These are phyloP conservation scores for Caerostris extrusa DNA, from an alignment of 1,140 invertebrate species.

Conservation along the genomic window DNA sequence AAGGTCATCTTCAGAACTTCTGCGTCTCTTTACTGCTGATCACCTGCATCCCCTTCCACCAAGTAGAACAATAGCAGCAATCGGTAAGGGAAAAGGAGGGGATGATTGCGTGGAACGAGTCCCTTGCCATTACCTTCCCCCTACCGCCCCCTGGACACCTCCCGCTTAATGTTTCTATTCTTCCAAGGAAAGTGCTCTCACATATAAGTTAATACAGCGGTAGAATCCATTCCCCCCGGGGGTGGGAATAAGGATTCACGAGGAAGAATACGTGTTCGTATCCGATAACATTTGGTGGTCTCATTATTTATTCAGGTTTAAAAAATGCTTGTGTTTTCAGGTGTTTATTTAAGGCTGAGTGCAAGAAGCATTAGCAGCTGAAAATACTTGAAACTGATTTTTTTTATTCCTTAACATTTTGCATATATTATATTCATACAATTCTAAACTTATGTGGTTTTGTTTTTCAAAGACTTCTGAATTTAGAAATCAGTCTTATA, in stretches of 20 bases:
- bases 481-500: too few species aligned
- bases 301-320: not conserved
- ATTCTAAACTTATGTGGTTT: too few species aligned
- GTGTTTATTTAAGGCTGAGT: not conserved
- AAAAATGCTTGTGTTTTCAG: not conserved
- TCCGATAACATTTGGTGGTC: not conserved
- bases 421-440: too few species aligned
- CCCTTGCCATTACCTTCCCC: conserved; percentile 19
- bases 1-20: too few species aligned
- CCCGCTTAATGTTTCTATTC: conserved; percentile 19
- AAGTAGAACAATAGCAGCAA: not conserved
- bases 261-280: not conserved
- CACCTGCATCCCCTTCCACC: not conserved
- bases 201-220: conserved; percentile 39
- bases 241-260: not conserved
- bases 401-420: too few species aligned
- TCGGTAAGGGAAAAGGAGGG: not conserved
- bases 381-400: too few species aligned
- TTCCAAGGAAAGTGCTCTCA: conserved; percentile 31
- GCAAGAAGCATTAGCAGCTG: too few species aligned
- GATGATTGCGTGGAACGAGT: conserved; percentile 54
- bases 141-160: not conserved
- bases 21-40: not conserved
- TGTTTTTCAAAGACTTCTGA: too few species aligned
- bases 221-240: not conserved